These are phyloP conservation scores for Miniopterus natalensis DNA, from an alignment of 2,113 vertebrate species.

Conservation along the genomic window DNA sequence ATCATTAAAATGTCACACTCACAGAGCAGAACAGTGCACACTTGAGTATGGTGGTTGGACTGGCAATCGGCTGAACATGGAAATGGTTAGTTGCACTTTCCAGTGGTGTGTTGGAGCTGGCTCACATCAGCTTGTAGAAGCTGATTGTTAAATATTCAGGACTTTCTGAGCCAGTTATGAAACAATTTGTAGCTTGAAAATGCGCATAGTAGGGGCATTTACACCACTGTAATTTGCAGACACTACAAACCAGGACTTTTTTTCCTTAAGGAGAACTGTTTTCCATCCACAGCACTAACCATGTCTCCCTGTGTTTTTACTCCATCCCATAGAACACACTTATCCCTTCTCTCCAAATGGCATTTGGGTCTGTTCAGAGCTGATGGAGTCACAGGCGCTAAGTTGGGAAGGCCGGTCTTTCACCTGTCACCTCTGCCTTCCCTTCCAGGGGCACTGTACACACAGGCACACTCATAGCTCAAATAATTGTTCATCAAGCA, in stretches of 20 bases:
- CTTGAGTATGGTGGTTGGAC: too few species aligned
- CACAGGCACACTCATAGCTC: too few species aligned
- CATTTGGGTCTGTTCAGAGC: neutral
- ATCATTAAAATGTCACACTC: neutral
- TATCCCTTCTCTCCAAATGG: neutral
- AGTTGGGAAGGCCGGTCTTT: neutral
- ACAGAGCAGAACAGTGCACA: fast-evolving
- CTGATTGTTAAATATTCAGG: neutral
- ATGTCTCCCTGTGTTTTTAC: neutral
- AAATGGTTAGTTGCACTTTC: fast-evolving
- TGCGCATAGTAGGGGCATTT: neutral
- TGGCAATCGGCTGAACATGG: fast-evolving
- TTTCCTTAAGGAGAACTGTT: neutral
- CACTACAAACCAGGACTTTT: neutral
- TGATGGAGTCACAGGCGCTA: neutral
- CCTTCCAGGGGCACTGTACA: fast-evolving
- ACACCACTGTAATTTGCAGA: fast-evolving
- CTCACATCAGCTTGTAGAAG: neutral
- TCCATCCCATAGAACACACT: fast-evolving
- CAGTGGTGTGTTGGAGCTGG: neutral
- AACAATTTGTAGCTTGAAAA: neutral
- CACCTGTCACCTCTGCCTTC: fast-evolving
- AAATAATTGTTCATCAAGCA: neutral
- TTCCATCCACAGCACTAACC: neutral
- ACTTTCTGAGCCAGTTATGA: neutral